Evolutionary conservation across 23 tunicate species (phyloP).

Genomic region (Styela plicata): DNA sequence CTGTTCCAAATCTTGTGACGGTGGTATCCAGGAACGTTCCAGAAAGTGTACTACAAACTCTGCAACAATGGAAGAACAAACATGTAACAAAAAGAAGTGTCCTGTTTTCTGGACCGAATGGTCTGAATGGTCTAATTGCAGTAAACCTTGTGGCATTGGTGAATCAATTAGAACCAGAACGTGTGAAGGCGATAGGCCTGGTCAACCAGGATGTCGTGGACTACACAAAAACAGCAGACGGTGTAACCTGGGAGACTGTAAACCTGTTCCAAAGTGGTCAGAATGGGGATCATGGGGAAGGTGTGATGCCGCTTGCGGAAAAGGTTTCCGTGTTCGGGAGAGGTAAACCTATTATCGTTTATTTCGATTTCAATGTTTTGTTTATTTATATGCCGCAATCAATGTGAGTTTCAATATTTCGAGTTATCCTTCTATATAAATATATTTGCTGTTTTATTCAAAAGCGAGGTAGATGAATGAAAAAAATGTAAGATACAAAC

Average conservation of each 20-base stretch:
- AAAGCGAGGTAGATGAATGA: too few relatives aligned
- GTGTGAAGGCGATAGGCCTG: conserved; percentile 25
- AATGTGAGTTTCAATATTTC: too few relatives aligned
- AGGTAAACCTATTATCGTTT: background rate
- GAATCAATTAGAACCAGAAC: conserved; percentile 17
- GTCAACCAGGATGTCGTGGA: conserved; percentile 36
- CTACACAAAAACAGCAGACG: background rate
- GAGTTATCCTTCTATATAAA: too few relatives aligned
- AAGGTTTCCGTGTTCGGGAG: conserved; percentile 5
- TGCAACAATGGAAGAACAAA: background rate
- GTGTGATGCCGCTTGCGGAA: conserved; percentile 27
- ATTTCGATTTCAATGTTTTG: too few relatives aligned
- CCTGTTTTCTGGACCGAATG: conserved; percentile 25
- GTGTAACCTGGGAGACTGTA: conserved; percentile 28
- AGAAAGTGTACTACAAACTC: background rate
- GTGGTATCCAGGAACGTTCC: conserved; percentile 1
- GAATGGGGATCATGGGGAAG: conserved; percentile 30
- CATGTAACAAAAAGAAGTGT: background rate
- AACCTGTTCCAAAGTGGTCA: background rate
- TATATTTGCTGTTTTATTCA: too few relatives aligned
- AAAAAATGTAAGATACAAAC: too few relatives aligned
- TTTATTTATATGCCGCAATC: too few relatives aligned
- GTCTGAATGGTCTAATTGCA: conserved; percentile 31
- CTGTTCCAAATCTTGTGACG: conserved; percentile 17
- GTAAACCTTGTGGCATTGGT: conserved; percentile 18